These are phyloP conservation scores for Octodon degus DNA, from an alignment of 2,113 vertebrate genomes.

Conservation along the genomic window DNA sequence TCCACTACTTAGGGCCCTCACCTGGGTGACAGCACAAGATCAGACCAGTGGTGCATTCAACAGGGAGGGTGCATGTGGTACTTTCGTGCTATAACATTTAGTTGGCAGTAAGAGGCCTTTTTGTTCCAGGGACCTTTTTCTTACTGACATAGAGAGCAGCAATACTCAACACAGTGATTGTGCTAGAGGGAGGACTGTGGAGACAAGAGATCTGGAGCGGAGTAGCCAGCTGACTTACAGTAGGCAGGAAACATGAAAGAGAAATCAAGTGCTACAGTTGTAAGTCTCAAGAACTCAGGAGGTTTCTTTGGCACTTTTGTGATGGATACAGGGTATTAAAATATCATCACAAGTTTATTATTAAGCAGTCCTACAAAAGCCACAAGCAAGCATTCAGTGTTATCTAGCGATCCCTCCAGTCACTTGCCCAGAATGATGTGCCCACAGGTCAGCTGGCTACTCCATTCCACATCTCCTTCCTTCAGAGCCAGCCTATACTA, in stretches of 20 bases:
- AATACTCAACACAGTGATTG: neutral
- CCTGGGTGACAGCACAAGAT: neutral
- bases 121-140: neutral
- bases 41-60: neutral
- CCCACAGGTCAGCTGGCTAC: neutral
- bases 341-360: neutral
- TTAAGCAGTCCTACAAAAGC: constrained; percentile 29
- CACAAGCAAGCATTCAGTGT: constrained; percentile 17
- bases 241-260: neutral
- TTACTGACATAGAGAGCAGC: neutral
- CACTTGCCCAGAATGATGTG: neutral
- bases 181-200: neutral
- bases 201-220: neutral
- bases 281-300: neutral
- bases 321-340: neutral
- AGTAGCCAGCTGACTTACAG: neutral
- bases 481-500: neutral
- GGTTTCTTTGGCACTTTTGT: neutral
- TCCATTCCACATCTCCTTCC: neutral
- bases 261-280: neutral
- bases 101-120: neutral
- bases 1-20: neutral
- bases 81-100: neutral
- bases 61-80: neutral
- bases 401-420: neutral